Evolutionary conservation across 2,888 invertebrate genomes (phyloP).

Genomic region (Lasioglossum figueresi): DNA sequence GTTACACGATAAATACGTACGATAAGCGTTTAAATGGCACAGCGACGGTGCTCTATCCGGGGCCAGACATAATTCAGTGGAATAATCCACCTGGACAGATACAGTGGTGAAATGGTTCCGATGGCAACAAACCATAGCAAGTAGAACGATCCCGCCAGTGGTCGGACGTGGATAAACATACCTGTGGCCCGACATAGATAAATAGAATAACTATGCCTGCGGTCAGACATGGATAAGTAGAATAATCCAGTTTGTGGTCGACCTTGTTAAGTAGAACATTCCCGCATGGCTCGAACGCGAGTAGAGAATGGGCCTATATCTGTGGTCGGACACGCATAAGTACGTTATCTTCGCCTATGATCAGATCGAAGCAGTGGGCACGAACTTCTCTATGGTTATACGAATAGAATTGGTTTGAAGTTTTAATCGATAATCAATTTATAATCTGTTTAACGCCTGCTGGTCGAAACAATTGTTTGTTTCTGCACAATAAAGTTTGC

Average conservation of each 20-base stretch:
- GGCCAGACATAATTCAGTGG: not conserved
- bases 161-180: not conserved
- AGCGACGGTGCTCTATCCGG: not conserved
- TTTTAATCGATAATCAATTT: too few species aligned
- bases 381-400: too few species aligned
- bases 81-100: not conserved
- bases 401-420: too few species aligned
- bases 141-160: not conserved
- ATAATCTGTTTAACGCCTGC: too few species aligned
- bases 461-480: too few species aligned
- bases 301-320: not conserved
- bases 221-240: not conserved
- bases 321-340: not conserved
- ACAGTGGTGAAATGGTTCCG: not conserved
- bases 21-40: not conserved
- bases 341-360: not conserved
- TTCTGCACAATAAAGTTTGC: too few species aligned
- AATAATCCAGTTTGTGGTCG: not conserved
- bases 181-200: not conserved
- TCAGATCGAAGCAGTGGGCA: not conserved
- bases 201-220: not conserved
- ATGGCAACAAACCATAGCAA: not conserved
- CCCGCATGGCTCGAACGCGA: not conserved
- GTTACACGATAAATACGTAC: too few species aligned
- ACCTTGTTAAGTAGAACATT: not conserved